These are phyloP conservation scores for Drosophila ananassae DNA, from an alignment of 1,140 invertebrate genomes.

Conservation along the genomic window DNA sequence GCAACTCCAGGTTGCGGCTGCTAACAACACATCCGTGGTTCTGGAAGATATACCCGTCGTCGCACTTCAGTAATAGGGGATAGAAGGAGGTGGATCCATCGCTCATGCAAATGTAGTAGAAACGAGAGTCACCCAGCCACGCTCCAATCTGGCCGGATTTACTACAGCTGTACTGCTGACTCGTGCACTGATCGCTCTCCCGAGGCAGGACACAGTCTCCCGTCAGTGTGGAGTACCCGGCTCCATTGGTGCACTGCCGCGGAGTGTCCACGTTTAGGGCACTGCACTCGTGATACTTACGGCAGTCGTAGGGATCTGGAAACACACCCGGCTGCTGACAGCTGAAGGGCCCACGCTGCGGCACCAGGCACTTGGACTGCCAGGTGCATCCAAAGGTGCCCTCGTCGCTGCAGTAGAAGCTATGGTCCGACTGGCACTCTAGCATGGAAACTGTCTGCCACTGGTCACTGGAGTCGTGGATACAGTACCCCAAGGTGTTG, in stretches of 20 bases:
- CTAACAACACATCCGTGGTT: slow-evolving; percentile 41
- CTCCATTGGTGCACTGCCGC: slow-evolving; percentile 55
- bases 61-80: slow-evolving; percentile 69
- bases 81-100: slow-evolving; percentile 41
- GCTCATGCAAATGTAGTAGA: slow-evolving; percentile 77
- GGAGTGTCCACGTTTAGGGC: slow-evolving; percentile 50
- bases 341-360: slow-evolving; percentile 62
- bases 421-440: slow-evolving; percentile 49
- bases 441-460: slow-evolving; percentile 65
- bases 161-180: slow-evolving; percentile 62
- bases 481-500: slow-evolving; percentile 60
- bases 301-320: slow-evolving; percentile 83
- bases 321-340: slow-evolving; percentile 71
- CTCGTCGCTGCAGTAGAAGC: slow-evolving; percentile 74
- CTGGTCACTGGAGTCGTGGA: slow-evolving; percentile 30
- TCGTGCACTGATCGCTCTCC: slow-evolving; percentile 47
- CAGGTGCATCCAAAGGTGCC: slow-evolving; percentile 63
- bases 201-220: slow-evolving; percentile 54
- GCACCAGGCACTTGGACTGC: slow-evolving; percentile 52
- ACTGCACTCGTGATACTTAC: slow-evolving; percentile 79
- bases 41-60: slow-evolving; percentile 56
- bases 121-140: slow-evolving; percentile 63
- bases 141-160: slow-evolving; percentile 57
- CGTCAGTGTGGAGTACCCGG: slow-evolving; percentile 55
- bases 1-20: not conserved